phyloP scores from a whole-genome alignment of 2,888 invertebrate species.

The Pollenia griseotomentosa region DNA sequence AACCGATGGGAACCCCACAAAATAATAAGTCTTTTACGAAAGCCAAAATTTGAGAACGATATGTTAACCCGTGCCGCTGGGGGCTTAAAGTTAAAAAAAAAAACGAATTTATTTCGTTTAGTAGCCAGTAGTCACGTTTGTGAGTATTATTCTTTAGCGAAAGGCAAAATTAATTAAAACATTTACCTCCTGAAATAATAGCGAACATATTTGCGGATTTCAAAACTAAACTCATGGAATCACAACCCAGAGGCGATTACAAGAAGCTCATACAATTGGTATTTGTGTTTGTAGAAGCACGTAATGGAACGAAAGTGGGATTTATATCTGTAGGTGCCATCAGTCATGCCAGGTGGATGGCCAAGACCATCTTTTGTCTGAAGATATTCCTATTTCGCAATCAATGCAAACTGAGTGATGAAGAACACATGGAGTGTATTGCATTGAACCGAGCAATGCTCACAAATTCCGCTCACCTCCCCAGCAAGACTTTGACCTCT shows the following conservation, averaged over 20 bases:
- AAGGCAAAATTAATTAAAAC: neutral
- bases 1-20: neutral
- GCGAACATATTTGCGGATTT: neutral
- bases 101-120: neutral
- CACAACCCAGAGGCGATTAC: conserved; percentile 15
- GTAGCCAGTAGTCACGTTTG: neutral
- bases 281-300: conserved; percentile 7
- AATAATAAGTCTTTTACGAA: no score
- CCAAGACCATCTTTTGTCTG: neutral
- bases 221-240: neutral
- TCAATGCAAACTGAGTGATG: neutral
- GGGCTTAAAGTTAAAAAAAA: neutral
- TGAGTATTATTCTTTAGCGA: neutral
- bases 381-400: neutral
- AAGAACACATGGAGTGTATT: neutral
- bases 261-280: conserved; percentile 27
- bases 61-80: neutral
- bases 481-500: conserved; percentile 29
- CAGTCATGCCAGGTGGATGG: conserved; percentile 13
- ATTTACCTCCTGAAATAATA: neutral
- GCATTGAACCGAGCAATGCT: neutral
- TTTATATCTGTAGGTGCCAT: conserved; percentile 5
- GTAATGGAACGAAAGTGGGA: conserved; percentile 4
- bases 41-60: neutral
- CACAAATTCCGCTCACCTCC: conserved; percentile 16